Base-by-base conservation (phyloP, 1,140 invertebrate genomes). In the Rhagoletis pomonella region DNA sequence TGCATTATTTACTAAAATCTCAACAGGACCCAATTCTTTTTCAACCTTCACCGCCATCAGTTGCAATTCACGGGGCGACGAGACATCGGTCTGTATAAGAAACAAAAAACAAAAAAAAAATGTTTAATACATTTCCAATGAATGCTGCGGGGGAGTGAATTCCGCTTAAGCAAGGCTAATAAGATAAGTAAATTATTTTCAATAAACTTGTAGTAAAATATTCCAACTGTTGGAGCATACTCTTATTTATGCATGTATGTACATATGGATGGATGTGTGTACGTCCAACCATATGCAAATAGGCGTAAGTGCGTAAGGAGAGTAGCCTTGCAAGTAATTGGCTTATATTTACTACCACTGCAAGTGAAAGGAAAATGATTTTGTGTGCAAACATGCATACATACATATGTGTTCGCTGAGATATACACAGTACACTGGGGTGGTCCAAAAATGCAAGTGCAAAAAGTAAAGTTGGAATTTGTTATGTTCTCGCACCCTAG, bases 1-100 rank as follows among this genome's bases (percentile, higher is more conserved):
- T 9, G 92, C 92, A 89, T 93, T 93, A 59, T 93, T 93, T 1
- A 93, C 89, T 62, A 93, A 62, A 65, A 93, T 92, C 19, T 93
- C 92, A 1, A 93, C 92, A 0, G 90, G 90, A 19, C 92, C 92
- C 87, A 93, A 81, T n/a, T 93, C 91, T 77, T 91, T 92, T 64
- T 93, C 91, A 55, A 93, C 90, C 84, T 92, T 91, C 42, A 89
- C 88, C 4, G 90, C 90, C 90, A 93, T 90, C n/a, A 92, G 42
- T 77, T 93, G 90, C 14, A 93, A 86, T 62, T 91, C 92, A 2
- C 92, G 89, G 0, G 90, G 90, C 29, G 90, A 91, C 6, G 92
- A 92, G 0, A 93, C 92, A 88, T 93, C 92, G n/a, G 91, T 91
- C 92, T 93, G 58, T 39, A 1, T 65, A 19, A 7, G 77, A 87